phyloP scores from a whole-genome alignment of 1,140 invertebrate genomes.

The Ceratitis capitata region DNA sequence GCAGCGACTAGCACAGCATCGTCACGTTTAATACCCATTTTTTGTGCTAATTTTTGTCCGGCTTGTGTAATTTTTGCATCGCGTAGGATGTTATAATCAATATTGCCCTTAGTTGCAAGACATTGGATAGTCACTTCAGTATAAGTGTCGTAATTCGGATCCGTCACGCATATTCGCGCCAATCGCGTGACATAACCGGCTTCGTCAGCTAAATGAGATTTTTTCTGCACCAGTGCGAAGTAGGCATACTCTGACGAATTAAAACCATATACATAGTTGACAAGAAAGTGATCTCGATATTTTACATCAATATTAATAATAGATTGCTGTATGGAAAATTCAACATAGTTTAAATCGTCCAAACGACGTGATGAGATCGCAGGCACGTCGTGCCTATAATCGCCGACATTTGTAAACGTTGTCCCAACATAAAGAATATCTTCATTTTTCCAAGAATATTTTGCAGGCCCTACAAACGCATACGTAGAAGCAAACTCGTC shows the following conservation, averaged over 20 bases:
- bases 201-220: slow-evolving; percentile 88
- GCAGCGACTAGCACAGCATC: slow-evolving; percentile 83
- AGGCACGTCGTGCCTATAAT: slow-evolving; percentile 93
- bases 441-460: slow-evolving; percentile 78
- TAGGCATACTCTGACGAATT: slow-evolving; percentile 94
- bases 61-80: slow-evolving; percentile 87
- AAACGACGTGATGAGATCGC: slow-evolving; percentile 89
- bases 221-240: slow-evolving; percentile 94
- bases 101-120: slow-evolving; percentile 65
- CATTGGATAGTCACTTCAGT: slow-evolving; percentile 94
- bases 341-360: slow-evolving; percentile 80
- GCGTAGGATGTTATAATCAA: slow-evolving; percentile 87
- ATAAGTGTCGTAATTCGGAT: slow-evolving; percentile 94
- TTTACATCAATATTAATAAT: slow-evolving; percentile 92
- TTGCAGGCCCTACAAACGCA: slow-evolving; percentile 93
- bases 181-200: slow-evolving; percentile 89
- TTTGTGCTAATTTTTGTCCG: slow-evolving; percentile 81
- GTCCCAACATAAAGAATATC: slow-evolving; percentile 94
- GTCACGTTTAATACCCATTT: slow-evolving; percentile 80
- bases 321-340: slow-evolving; percentile 88
- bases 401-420: slow-evolving; percentile 91
- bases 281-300: slow-evolving; percentile 92
- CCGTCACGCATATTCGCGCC: slow-evolving; percentile 91
- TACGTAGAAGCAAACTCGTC: slow-evolving; percentile 91
- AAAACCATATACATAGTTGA: slow-evolving; percentile 96